Conservation (phyloP, 1,140 invertebrate species). For the Drosophila triauraria region DNA sequence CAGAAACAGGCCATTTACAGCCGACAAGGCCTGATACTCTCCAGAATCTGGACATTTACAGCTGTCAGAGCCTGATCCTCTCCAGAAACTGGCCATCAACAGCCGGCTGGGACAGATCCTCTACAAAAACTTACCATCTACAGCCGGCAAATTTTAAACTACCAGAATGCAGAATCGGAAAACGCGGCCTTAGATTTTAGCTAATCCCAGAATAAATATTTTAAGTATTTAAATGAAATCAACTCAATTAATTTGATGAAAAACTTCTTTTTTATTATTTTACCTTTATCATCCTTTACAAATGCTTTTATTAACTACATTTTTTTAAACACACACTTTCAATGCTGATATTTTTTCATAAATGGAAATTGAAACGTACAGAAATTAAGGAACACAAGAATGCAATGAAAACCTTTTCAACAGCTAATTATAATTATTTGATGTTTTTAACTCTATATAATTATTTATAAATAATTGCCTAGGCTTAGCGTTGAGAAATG, state of each 20-base stretch:
- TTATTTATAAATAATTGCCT: constrained; percentile 76
- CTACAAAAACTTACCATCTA: no score
- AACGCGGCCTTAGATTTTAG: no score
- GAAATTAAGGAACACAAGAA: constrained; percentile 60
- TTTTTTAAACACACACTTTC: constrained; percentile 67
- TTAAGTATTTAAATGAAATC: neutral
- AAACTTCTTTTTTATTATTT: constrained; percentile 32
- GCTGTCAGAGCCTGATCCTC: no score
- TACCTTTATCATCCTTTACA: constrained; percentile 71
- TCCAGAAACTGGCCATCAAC: no score
- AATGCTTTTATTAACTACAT: constrained; percentile 71
- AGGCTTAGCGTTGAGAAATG: constrained; percentile 70
- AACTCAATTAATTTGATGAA: constrained; percentile 23
- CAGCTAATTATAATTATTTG: constrained; percentile 69
- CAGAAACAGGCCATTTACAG: no score
- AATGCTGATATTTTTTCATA: constrained; percentile 74
- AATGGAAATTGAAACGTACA: constrained; percentile 57
- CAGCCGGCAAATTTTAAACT: no score
- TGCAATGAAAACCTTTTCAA: constrained; percentile 73
- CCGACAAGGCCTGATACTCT: no score
- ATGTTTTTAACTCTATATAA: constrained; percentile 75
- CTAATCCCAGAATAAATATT: neutral
- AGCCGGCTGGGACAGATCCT: no score
- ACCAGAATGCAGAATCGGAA: no score
- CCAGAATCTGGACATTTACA: no score